Evolutionary conservation across 1,140 invertebrate species (phyloP), one percentile per base, ranked within the genome.

Genomic region (Plodia interpunctella): DNA sequence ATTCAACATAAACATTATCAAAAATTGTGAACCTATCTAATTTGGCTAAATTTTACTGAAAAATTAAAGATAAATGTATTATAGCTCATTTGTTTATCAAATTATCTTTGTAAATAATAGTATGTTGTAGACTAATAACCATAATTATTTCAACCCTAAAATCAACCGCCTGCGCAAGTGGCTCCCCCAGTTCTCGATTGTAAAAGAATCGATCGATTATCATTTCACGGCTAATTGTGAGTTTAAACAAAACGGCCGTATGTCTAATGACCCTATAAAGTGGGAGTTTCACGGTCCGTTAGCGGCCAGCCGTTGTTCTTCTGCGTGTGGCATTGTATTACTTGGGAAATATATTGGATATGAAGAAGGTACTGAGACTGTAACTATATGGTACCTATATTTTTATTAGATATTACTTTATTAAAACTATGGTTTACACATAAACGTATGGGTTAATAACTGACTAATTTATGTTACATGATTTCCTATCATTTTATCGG

Each of bases 211-310:
- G 70, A 83, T 83, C 83, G 83, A 87, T 87, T 85, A 85, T 80
- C 76, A 71, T 83, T 83, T 81, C 80, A 83, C 79, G 80, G 74
- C 78, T 87, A 87, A 87, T 87, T 85, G 79, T 70, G 72, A 80
- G 69, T 69, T 69, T 65, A 66, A 78, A 79, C 72, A 80, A 81
- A 86, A 84, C 77, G 66, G 76, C 67, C 72, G 62, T 59, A 64
- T 72, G 80, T 61, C 80, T 83, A 84, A 87, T 87, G 80, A 83
- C 69, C 68, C 83, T 70, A 83, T 87, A 84, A 87, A 84, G 68
- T 80, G 62, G 70, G 78, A 84, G 82, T 85, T 87, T 80, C 76
- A 84, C 79, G 83, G 63, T 75, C 63, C 66, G 68, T 53, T 73
- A 57, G 53, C 68, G 69, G 59, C 56, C 70, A 69, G 66, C 61